Base-by-base conservation (phyloP, 1,140 invertebrate genomes). In the Eupristina koningsbergeri region DNA sequence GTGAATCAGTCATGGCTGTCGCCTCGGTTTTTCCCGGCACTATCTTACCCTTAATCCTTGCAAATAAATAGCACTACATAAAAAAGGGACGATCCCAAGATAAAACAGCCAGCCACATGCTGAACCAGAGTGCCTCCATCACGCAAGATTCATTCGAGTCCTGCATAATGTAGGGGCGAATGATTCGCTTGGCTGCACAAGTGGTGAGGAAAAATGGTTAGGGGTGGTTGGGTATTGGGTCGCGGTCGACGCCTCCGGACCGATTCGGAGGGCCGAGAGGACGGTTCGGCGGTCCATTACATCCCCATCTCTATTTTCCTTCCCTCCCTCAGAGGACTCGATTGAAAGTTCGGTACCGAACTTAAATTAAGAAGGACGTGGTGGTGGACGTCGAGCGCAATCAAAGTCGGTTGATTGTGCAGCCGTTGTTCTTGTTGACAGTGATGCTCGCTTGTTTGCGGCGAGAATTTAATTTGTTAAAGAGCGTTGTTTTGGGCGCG, bases 361-460 rank as follows among this genome's bases (percentile, higher is more conserved):
- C 69, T 61, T 83, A 83, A 83, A 83, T 83, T 83, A 77, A 83
- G 63, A 83, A 77, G 58, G 58, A 64, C 17, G 31, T 45, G 41
- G 64, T 13, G 22, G 53, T 15, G 41, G 26, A 69, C 29, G 58
- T 58, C 69, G 80, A 31, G 39, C 45, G 80, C 80, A 81, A 81
- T 81, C 71, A 81, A 81, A 61, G 67, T 61, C 67, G 67, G 34
- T n/a, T 74, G 64, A 71, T 80, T 71, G 47, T 71, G 19, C n/a
- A 22, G 34, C 41, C 58, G n/a, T n/a, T n/a, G n/a, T n/a, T n/a
- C n/a, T n/a, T 29, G 58, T 58, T 58, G 41, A 79, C 63, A 11
- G 19, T 26, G 63, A 67, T 41, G 41, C 39, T 53, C 41, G 58
- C n/a, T 79, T 47, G n/a, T 79, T 79, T 67, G 50, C n/a, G 31